phyloP scores from a whole-genome alignment of 2,888 invertebrate genomes.

The Blomia tropicalis region DNA sequence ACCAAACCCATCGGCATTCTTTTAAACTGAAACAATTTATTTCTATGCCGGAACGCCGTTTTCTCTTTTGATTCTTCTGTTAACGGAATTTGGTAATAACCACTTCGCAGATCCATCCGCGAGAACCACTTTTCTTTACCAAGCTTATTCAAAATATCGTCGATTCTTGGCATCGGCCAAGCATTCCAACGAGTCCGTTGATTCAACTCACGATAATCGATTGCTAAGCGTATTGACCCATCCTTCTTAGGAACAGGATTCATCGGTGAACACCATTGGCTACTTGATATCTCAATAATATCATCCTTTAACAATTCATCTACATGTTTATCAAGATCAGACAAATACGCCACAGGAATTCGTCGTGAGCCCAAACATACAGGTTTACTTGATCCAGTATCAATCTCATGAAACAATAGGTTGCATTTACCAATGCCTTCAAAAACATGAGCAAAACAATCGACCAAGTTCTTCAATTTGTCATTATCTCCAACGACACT shows the following conservation, averaged over 20 bases:
- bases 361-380: background rate
- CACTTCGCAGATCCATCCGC: constrained; percentile 27
- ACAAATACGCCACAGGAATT: background rate
- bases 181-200: constrained; percentile 28
- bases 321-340: background rate
- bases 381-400: background rate
- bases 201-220: constrained; percentile 31
- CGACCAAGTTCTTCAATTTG: background rate
- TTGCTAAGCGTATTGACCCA: constrained; percentile 26
- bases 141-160: constrained; percentile 29
- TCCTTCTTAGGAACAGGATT: constrained; percentile 20
- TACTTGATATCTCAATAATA: constrained; percentile 13
- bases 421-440: background rate
- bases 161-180: constrained; percentile 29
- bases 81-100: constrained; percentile 31
- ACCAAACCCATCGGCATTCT: constrained; percentile 30
- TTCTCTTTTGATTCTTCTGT: constrained; percentile 28
- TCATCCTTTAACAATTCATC: constrained; percentile 4
- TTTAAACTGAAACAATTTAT: constrained; percentile 29
- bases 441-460: background rate
- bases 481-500: background rate
- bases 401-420: background rate
- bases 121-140: constrained; percentile 27
- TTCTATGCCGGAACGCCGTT: constrained; percentile 30
- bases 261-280: constrained; percentile 11